Conservation (phyloP, 2,113 vertebrate genomes). For the Zootoca vivipara region DNA sequence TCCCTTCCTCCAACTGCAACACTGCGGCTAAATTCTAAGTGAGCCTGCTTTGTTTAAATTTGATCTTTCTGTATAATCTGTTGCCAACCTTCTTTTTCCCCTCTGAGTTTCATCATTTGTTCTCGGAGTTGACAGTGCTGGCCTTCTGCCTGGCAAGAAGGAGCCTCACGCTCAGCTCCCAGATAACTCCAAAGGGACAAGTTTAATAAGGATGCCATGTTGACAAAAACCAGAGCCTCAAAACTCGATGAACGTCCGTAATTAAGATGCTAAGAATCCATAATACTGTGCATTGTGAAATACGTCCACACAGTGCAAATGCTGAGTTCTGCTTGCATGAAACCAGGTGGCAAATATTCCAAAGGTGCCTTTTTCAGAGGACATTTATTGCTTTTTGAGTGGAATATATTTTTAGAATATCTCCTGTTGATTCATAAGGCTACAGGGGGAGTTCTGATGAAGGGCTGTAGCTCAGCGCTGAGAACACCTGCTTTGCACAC, state of each 20-base stretch:
- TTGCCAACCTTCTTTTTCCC: background rate
- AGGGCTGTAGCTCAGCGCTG: too few relatives aligned
- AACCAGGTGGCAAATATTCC: background rate
- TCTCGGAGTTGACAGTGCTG: background rate
- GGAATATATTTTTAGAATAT: fast-evolving
- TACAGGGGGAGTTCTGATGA: background rate
- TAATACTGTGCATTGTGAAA: background rate
- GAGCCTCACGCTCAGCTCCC: background rate
- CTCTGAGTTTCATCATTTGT: background rate
- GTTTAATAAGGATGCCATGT: background rate
- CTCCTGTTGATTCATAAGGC: background rate
- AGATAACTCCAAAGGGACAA: background rate
- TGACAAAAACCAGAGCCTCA: background rate
- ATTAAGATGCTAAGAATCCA: background rate
- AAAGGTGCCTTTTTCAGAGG: background rate
- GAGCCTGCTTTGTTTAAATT: background rate
- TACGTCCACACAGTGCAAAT: background rate
- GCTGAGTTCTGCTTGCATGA: background rate
- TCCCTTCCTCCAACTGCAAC: background rate
- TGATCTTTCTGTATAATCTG: background rate
- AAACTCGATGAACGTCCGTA: background rate
- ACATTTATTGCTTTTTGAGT: background rate
- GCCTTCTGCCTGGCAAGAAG: background rate
- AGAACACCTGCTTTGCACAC: too few relatives aligned
- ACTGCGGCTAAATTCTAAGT: background rate